These are phyloP conservation scores for Philaenus spumarius DNA, from an alignment of 1,140 invertebrate genomes.

Conservation along the genomic window DNA sequence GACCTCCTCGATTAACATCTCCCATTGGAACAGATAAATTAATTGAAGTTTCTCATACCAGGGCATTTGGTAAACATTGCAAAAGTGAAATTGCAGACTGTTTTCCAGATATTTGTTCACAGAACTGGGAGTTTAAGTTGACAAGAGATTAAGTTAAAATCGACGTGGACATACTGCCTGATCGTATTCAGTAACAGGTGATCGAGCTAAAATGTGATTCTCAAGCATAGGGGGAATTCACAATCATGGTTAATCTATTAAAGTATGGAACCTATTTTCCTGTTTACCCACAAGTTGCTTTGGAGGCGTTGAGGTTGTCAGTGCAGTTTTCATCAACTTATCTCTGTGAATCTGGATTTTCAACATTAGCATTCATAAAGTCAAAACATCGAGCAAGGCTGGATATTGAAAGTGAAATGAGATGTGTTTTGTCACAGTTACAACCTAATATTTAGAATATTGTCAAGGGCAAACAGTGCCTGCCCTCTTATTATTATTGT, in stretches of 20 bases:
- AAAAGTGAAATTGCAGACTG: conserved; percentile 1
- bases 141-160: neutral
- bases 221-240: neutral
- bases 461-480: too few relatives aligned
- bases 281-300: conserved; percentile 12
- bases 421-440: too few relatives aligned
- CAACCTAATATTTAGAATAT: too few relatives aligned
- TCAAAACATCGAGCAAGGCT: conserved; percentile 15
- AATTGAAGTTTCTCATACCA: neutral
- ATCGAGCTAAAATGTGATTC: neutral
- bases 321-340: conserved; percentile 19
- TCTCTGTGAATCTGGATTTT: conserved; percentile 19
- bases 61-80: neutral
- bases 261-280: conserved; percentile 10
- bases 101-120: conserved; percentile 1
- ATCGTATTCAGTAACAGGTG: neutral
- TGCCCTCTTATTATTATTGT: too few relatives aligned
- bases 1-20: neutral
- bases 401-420: too few relatives aligned
- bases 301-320: conserved; percentile 3
- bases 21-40: neutral
- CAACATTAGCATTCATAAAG: conserved; percentile 11
- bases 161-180: conserved; percentile 3
- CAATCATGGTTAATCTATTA: neutral
- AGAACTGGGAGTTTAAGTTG: conserved; percentile 6